Evolutionary conservation across 2,888 invertebrate species (phyloP).

Genomic region (Ophioninae sp.): DNA sequence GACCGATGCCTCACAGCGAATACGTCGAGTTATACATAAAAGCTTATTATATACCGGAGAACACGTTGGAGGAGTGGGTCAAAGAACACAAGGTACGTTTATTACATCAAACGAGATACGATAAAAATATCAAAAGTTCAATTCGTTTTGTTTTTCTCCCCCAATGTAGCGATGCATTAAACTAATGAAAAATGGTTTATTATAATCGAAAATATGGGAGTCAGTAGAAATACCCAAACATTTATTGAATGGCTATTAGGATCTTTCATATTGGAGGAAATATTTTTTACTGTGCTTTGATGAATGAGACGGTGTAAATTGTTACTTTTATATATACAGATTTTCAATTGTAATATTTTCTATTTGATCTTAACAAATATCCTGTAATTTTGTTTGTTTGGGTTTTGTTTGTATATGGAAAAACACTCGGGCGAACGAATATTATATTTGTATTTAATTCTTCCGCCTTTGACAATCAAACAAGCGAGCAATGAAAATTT

Average conservation of each 20-base stretch:
- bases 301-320: too few relatives aligned
- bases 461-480: background rate
- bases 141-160: slow-evolving; percentile 44
- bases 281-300: too few relatives aligned
- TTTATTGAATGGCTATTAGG: too few relatives aligned
- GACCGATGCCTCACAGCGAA: slow-evolving; percentile 93
- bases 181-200: too few relatives aligned
- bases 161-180: background rate
- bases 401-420: too few relatives aligned
- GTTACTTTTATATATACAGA: too few relatives aligned
- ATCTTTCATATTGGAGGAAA: too few relatives aligned
- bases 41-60: slow-evolving; percentile 96
- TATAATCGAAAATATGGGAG: background rate
- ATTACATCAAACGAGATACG: background rate
- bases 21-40: slow-evolving; percentile 98
- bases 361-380: too few relatives aligned
- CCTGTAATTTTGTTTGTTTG: too few relatives aligned
- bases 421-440: background rate
- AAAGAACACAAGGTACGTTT: slow-evolving; percentile 87
- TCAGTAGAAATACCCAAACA: background rate
- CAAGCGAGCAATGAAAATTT: background rate
- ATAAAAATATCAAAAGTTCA: slow-evolving; percentile 27
- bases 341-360: too few relatives aligned
- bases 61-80: slow-evolving; percentile 94
- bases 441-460: background rate